Percentiles rank a stretch among this genome's conserved stretches.
Conservation (phyloP, 2,113 vertebrate species). For the Dasypus novemcinctus region DNA sequence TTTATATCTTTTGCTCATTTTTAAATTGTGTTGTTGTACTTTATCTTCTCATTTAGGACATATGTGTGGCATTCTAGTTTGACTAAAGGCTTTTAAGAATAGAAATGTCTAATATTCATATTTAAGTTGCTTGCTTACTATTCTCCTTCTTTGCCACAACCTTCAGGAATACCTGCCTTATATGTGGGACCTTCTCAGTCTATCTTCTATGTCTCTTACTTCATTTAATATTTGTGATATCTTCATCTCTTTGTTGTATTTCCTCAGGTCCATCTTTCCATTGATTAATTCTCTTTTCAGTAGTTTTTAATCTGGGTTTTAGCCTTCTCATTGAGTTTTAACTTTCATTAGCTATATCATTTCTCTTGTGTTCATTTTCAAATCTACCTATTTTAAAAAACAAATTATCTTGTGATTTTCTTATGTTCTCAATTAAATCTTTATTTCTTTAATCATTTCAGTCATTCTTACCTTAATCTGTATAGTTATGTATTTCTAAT, state of each 20-base stretch:
- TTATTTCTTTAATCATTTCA: not conserved
- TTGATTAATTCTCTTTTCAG: not conserved
- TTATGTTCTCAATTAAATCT: not conserved
- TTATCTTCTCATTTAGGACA: not conserved
- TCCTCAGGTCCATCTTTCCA: not conserved
- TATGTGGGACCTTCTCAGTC: rapidly evolving
- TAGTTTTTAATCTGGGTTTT: not conserved
- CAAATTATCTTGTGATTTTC: not conserved
- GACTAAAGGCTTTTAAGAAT: not conserved
- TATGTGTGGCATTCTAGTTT: not conserved
- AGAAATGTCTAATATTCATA: not conserved
- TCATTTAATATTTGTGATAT: not conserved
- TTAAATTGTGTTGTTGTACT: not conserved
- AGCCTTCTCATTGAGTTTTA: not conserved
- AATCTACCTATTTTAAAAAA: not conserved
- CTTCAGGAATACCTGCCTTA: too few species aligned
- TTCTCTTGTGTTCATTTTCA: not conserved
- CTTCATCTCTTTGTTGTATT: not conserved
- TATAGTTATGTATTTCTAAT: not conserved
- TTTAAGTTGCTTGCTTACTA: not conserved
- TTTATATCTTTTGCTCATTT: not conserved
- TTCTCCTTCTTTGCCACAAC: not conserved
- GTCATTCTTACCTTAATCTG: not conserved
- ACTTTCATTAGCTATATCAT: not conserved
- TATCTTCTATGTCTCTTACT: not conserved